Conservation (phyloP, 1,140 invertebrate genomes). For the Drosophila cardini region DNA sequence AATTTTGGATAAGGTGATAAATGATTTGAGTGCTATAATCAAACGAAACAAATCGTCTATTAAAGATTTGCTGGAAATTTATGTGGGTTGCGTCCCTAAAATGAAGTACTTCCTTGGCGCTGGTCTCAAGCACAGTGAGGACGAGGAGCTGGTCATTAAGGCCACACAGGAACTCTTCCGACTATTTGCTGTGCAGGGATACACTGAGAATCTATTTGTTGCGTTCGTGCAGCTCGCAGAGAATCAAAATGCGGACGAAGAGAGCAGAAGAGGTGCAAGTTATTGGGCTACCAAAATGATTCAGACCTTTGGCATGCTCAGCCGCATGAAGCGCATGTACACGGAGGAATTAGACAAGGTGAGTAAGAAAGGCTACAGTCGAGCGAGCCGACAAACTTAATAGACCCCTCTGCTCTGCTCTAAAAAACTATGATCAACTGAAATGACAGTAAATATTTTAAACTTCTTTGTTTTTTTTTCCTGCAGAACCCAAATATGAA, state of each 20-base stretch:
- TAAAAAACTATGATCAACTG: too few species aligned
- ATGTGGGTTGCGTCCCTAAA: slow-evolving; percentile 51
- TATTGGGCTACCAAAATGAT: slow-evolving; percentile 76
- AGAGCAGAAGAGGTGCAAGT: slow-evolving; percentile 56
- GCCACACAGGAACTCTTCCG: slow-evolving; percentile 69
- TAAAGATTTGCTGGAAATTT: slow-evolving; percentile 65
- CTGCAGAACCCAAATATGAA: slow-evolving; percentile 62
- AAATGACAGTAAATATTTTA: too few species aligned
- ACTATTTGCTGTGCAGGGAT: slow-evolving; percentile 66
- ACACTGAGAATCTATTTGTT: slow-evolving; percentile 70
- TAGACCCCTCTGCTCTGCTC: too few species aligned
- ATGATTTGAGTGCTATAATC: slow-evolving; percentile 43
- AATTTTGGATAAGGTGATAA: slow-evolving; percentile 36
- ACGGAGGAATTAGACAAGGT: slow-evolving; percentile 76
- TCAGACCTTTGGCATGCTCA: slow-evolving; percentile 65
- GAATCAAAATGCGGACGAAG: slow-evolving; percentile 40
- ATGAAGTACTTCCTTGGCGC: slow-evolving; percentile 70
- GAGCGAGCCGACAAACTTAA: too few species aligned
- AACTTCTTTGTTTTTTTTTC: background rate
- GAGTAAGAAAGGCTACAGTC: background rate
- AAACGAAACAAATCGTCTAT: slow-evolving; percentile 51
- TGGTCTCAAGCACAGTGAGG: slow-evolving; percentile 26
- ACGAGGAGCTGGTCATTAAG: slow-evolving; percentile 55
- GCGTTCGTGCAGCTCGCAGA: slow-evolving; percentile 65
- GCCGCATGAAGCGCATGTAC: slow-evolving; percentile 75